Evolutionary conservation across 2,113 vertebrate species (phyloP), one percentile per base, ranked within the genome.

Genomic region (Ailuropoda melanoleuca): DNA sequence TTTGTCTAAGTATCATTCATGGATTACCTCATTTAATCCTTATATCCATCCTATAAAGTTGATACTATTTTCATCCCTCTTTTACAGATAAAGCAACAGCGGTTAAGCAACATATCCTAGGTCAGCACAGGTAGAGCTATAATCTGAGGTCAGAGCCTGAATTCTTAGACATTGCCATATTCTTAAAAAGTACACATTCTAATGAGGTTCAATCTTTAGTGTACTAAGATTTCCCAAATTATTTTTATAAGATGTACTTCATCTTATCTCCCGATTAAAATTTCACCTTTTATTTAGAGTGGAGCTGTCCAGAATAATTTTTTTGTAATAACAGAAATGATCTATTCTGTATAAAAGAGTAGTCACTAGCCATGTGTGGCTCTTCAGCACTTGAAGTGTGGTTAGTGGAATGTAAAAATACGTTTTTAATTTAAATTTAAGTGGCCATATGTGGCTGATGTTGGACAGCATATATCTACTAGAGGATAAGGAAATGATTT

Each of bases 251-350:
- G 43, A 72, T 55, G n/a, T 55, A 81, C 60, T 90, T 34, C 48
- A 58, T 93, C 23, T 88, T 96, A 46, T 62, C 48, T 92, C 55
- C 60, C 70, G 94, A 95, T 39, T 80, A 93, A 95, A 89, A 95
- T 31, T 62, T 87, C 24, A 78, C 12, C 26, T 72, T 95, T 19
- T 56, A 87, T 81, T 74, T 86, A 91, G 88, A 62, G 37, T 64
- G 90, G 74, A 15, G 6, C 37, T 88, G 6, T 66, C 21, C 7
- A 34, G 58, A 93, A 60, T 39, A 84, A 81, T 58, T 95, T 86
- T 75, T 66, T 62, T 89, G 26, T 55, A 83, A 34, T 89, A 89
- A 29, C 17, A 24, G 12, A 95, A 90, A 75, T 86, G 31, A 29
- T 93, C 31, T 39, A 31, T 37, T 62, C 66, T 88, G 3, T 37